These are phyloP conservation scores for Thalassaphorura encarpata DNA, from an alignment of 1,140 invertebrate genomes.

Conservation along the genomic window DNA sequence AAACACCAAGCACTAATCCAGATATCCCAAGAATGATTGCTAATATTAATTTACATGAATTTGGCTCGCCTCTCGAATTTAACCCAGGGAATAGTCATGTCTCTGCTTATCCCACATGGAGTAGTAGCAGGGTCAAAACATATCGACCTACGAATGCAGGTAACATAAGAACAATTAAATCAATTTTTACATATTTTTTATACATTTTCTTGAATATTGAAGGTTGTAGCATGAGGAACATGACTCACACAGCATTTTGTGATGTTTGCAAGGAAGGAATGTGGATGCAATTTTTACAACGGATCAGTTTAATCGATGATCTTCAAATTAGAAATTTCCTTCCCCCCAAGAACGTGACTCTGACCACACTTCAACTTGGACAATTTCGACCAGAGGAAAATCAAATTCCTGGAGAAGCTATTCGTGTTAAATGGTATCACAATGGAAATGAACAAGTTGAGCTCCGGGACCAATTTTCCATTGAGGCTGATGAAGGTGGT, in stretches of 20 bases:
- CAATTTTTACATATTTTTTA: too few species aligned
- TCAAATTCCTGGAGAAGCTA: slow-evolving; percentile 16
- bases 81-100: slow-evolving; percentile 8
- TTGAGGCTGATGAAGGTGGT: slow-evolving; percentile 1
- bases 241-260: slow-evolving; percentile 20
- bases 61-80: slow-evolving; percentile 20
- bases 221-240: slow-evolving; percentile 30
- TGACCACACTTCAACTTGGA: slow-evolving; percentile 20
- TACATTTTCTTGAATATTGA: too few species aligned
- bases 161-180: too few species aligned
- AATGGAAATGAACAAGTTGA: slow-evolving; percentile 1
- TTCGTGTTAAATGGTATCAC: slow-evolving; percentile 12
- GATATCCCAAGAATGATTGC: slow-evolving; percentile 26
- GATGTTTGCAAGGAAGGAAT: slow-evolving; percentile 28
- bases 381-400: slow-evolving; percentile 8
- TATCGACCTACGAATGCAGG: slow-evolving; percentile 26
- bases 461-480: background rate
- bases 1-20: slow-evolving; percentile 19
- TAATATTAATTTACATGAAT: slow-evolving; percentile 23
- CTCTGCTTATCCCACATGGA: slow-evolving; percentile 28
- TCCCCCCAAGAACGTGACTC: background rate
- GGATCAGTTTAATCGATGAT: slow-evolving; percentile 22
- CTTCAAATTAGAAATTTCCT: too few species aligned
- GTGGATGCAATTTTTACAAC: slow-evolving; percentile 25
- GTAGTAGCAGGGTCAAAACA: slow-evolving; percentile 7